These are phyloP conservation scores for Varanus komodoensis DNA, from an alignment of 2,113 vertebrate genomes.

Conservation along the genomic window DNA sequence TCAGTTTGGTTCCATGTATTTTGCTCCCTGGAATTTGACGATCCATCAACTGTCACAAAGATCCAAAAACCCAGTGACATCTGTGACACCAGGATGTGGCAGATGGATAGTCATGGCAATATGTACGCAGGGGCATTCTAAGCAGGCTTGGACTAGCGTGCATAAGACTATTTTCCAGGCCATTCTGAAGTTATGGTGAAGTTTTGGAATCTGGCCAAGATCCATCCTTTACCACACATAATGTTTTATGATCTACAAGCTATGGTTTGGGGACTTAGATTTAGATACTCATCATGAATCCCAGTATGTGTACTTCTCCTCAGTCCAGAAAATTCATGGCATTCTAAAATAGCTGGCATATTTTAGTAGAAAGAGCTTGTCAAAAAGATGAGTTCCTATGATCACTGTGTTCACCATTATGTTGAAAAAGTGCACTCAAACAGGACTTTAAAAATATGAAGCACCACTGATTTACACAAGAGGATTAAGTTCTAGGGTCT, in stretches of 20 bases:
- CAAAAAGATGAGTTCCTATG: background rate
- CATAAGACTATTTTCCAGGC: background rate
- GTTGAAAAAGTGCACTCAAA: background rate
- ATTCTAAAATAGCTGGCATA: background rate
- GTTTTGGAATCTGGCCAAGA: background rate
- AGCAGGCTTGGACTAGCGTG: background rate
- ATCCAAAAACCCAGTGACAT: background rate
- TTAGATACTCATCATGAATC: background rate
- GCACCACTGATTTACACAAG: conserved; percentile 2
- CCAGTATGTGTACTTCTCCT: background rate
- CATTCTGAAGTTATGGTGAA: background rate
- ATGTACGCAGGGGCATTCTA: background rate
- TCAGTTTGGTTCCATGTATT: background rate
- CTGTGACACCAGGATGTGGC: background rate
- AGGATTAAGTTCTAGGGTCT: background rate
- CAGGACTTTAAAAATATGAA: background rate
- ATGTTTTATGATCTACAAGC: background rate
- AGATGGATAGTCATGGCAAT: background rate
- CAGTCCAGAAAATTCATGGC: background rate
- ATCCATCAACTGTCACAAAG: background rate
- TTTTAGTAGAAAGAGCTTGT: background rate
- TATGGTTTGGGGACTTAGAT: background rate
- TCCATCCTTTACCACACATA: background rate
- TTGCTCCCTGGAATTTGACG: background rate
- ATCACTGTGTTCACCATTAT: background rate